Percentiles rank a stretch among this genome's conserved stretches.
These are phyloP conservation scores for Ormyrus rosae DNA, from an alignment of 2,888 invertebrate genomes.

Conservation along the genomic window DNA sequence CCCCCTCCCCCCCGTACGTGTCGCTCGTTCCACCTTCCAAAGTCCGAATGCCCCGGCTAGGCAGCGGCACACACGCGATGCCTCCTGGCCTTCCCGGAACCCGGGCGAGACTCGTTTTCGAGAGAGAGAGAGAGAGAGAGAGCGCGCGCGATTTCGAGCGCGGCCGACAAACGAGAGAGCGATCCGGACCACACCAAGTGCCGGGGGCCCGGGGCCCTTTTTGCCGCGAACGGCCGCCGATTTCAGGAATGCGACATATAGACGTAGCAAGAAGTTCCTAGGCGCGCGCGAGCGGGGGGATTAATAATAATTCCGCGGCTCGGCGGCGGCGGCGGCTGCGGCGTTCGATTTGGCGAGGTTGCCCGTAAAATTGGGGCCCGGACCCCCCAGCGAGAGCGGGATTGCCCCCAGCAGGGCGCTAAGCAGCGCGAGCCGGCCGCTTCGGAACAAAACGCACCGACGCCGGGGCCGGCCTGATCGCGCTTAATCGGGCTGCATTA, in stretches of 20 bases:
- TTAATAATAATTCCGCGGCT: no score
- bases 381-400: constrained; percentile 72
- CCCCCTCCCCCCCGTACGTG: constrained; percentile 59
- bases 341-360: no score
- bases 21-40: constrained; percentile 61
- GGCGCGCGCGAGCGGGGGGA: no score
- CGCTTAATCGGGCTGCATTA: constrained; percentile 74
- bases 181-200: constrained; percentile 50
- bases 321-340: no score
- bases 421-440: constrained; percentile 68
- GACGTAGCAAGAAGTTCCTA: no score
- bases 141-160: constrained; percentile 56
- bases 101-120: constrained; percentile 47
- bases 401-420: constrained; percentile 75
- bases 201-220: constrained; percentile 50
- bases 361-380: constrained; percentile 44
- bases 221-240: constrained; percentile 48
- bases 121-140: background rate
- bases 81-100: constrained; percentile 60
- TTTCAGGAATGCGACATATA: constrained; percentile 56
- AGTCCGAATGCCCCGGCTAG: constrained; percentile 42
- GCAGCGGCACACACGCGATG: constrained; percentile 57
- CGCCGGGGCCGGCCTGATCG: constrained; percentile 69
- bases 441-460: constrained; percentile 72
- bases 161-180: constrained; percentile 62